phyloP scores from a whole-genome alignment of 2,888 invertebrate genomes.

The Lithosia quadra region DNA sequence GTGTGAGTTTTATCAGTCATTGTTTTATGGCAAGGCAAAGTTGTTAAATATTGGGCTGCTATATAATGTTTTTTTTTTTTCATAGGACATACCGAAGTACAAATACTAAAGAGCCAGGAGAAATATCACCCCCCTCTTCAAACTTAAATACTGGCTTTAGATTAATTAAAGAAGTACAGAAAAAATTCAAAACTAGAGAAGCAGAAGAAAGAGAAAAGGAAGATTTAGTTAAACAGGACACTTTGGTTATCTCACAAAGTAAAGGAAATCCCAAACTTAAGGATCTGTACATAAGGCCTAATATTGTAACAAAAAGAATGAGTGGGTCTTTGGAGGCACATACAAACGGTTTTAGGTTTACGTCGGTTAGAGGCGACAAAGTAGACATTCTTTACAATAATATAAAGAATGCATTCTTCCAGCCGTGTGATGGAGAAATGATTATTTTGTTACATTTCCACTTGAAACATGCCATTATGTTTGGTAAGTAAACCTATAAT shows the following conservation, averaged over 20 bases:
- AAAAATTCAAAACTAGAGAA: conserved; percentile 98
- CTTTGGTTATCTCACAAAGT: conserved; percentile 96
- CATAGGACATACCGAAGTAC: conserved; percentile 97
- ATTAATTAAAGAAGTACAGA: conserved; percentile 99
- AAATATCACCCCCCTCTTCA: conserved; percentile 96
- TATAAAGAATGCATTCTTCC: conserved; percentile 99
- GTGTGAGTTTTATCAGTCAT: conserved; percentile 88
- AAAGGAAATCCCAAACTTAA: conserved; percentile 99
- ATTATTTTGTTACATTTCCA: conserved; percentile 99
- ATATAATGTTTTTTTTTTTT: conserved; percentile 29
- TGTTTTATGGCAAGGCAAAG: neutral
- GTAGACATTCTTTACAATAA: conserved; percentile 99
- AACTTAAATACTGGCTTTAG: conserved; percentile 99
- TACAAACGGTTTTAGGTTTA: conserved; percentile 98
- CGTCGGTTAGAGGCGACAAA: conserved; percentile 99
- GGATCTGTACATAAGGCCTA: conserved; percentile 99
- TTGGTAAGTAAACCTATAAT: conserved; percentile 88
- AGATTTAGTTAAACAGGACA: conserved; percentile 99
- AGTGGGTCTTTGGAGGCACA: conserved; percentile 98
- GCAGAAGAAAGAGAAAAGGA: conserved; percentile 99
- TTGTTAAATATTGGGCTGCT: neutral
- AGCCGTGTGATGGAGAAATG: conserved; percentile 99
- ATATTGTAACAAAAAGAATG: conserved; percentile 98
- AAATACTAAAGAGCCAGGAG: conserved; percentile 99
- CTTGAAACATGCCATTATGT: conserved; percentile 99